These are phyloP conservation scores for Cecidostiba fungosa DNA, from an alignment of 2,888 invertebrate genomes.

Conservation along the genomic window DNA sequence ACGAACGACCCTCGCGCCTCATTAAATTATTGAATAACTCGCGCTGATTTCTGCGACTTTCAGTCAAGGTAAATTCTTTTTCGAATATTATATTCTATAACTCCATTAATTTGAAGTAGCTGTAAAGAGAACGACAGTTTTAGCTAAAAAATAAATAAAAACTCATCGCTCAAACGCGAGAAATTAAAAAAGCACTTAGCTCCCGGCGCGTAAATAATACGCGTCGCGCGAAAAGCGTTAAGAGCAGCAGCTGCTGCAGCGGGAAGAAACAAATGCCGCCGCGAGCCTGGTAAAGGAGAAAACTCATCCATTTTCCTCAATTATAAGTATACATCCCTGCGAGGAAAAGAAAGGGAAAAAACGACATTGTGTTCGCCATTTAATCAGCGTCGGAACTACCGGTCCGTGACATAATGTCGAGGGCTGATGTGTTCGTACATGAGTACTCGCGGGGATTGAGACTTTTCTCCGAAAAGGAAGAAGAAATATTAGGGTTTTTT, in stretches of 20 bases:
- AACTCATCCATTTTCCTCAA: slow-evolving; percentile 34
- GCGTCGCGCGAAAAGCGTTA: background rate
- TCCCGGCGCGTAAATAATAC: background rate
- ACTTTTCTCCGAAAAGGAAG: background rate
- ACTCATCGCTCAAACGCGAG: background rate
- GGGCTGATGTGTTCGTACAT: slow-evolving; percentile 10
- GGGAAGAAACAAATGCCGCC: slow-evolving; percentile 13
- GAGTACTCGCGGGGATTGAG: background rate
- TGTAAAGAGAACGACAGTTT: background rate
- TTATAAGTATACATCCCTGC: slow-evolving; percentile 16
- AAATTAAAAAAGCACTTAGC: slow-evolving; percentile 27
- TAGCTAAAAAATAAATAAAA: background rate
- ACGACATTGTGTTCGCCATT: slow-evolving; percentile 26
- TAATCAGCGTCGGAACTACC: slow-evolving; percentile 57
- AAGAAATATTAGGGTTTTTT: background rate
- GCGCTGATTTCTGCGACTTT: too few relatives aligned
- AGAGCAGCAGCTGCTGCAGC: background rate
- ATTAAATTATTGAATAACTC: too few relatives aligned
- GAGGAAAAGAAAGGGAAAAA: background rate
- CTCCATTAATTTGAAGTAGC: background rate
- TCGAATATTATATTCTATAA: too few relatives aligned
- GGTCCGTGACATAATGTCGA: slow-evolving; percentile 45
- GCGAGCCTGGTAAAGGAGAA: background rate
- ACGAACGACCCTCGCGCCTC: background rate
- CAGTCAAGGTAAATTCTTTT: too few relatives aligned